Percentiles rank a stretch among this genome's conserved stretches.
Conservation (phyloP, 2,113 vertebrate species). For the Gymnarchus niloticus region DNA sequence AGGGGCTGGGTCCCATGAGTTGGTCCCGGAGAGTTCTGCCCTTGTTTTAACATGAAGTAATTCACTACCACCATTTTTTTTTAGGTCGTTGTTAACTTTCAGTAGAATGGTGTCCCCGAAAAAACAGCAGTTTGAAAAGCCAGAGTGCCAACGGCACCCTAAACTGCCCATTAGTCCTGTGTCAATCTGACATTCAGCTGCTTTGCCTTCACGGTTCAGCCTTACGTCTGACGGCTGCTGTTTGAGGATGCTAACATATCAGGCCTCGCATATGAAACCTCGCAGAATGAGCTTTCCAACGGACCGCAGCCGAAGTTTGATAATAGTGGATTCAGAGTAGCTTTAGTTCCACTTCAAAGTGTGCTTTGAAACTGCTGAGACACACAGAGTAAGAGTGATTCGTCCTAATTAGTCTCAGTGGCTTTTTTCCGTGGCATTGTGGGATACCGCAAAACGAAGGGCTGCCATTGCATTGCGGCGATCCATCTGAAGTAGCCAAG, state of each 20-base stretch:
- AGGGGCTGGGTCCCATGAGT: not conserved
- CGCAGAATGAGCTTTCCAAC: too few relatives aligned
- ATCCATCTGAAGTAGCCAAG: not conserved
- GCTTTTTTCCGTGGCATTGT: not conserved
- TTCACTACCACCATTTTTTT: not conserved
- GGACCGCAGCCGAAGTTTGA: not conserved
- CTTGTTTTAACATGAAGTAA: not conserved
- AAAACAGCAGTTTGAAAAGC: not conserved
- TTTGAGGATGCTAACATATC: not conserved
- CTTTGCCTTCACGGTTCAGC: not conserved
- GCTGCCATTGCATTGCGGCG: not conserved
- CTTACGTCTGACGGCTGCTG: not conserved
- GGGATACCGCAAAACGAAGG: not conserved
- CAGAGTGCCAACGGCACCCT: not conserved
- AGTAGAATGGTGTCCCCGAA: not conserved
- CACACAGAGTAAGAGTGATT: not conserved
- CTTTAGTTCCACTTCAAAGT: slow-evolving; percentile 9
- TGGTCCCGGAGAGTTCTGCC: not conserved
- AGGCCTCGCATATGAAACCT: not conserved
- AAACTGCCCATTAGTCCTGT: not conserved
- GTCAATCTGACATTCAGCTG: not conserved
- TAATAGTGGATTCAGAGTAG: not conserved
- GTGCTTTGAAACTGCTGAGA: not conserved
- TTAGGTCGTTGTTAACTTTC: not conserved
- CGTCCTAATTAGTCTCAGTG: not conserved